Conservation (phyloP, 2,888 invertebrate genomes). For the Margaritifera margaritifera region DNA sequence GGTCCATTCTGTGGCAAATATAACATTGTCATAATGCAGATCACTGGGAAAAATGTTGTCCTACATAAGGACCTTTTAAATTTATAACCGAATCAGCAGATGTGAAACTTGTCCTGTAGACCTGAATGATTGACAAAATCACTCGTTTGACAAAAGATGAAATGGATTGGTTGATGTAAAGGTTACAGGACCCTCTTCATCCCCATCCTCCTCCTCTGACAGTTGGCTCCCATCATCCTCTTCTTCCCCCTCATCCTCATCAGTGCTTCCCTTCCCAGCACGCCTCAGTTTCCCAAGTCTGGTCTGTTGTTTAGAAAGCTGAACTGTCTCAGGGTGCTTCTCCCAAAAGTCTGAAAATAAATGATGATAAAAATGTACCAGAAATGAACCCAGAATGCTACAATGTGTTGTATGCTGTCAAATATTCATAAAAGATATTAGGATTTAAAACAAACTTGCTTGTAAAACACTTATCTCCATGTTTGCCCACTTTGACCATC, state of each 20-base stretch:
- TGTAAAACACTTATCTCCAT: background rate
- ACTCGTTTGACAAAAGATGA: conserved; percentile 19
- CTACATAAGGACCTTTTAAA: no score
- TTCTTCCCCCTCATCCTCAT: conserved; percentile 21
- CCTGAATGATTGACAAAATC: background rate
- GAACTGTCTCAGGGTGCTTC: conserved; percentile 75
- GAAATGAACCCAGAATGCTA: background rate
- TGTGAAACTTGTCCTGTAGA: no score
- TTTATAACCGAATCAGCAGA: no score
- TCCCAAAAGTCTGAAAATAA: conserved; percentile 77
- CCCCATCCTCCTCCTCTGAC: conserved; percentile 50
- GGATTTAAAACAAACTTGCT: background rate
- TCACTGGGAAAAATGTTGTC: no score
- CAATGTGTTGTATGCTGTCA: background rate
- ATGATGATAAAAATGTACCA: conserved; percentile 1
- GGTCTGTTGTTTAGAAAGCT: conserved; percentile 78
- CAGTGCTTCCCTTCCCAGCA: conserved; percentile 75
- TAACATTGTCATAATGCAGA: no score
- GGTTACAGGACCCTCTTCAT: conserved; percentile 17
- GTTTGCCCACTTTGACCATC: background rate
- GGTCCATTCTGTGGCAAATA: no score
- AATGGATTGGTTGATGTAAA: conserved; percentile 21
- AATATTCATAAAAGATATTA: background rate
- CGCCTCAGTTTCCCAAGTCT: conserved; percentile 24
- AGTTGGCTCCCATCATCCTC: conserved; percentile 58